Evolutionary conservation across 2,888 invertebrate species (phyloP).

Genomic region (Anarsia innoxiella): DNA sequence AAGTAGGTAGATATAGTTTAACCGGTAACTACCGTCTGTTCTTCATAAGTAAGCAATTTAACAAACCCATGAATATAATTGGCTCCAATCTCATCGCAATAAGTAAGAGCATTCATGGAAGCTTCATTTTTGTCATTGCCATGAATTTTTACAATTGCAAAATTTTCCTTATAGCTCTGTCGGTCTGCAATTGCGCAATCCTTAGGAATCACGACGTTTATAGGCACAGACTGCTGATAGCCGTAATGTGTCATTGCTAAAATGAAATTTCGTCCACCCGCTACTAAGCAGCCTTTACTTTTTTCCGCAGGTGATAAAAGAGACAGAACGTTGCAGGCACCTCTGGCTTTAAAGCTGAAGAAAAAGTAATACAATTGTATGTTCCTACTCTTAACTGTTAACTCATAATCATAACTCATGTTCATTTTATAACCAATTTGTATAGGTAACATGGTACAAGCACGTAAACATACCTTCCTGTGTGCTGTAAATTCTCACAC

Average conservation of each 20-base stretch:
- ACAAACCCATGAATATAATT: constrained; percentile 36
- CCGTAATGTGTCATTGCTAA: constrained; percentile 40
- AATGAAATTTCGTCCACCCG: constrained; percentile 38
- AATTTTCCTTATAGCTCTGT: constrained; percentile 36
- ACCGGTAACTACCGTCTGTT: too few species aligned
- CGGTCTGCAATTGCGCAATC: constrained; percentile 35
- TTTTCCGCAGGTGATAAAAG: constrained; percentile 30
- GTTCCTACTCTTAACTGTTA: too few species aligned
- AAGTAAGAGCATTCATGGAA: constrained; percentile 35
- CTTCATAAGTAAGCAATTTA: too few species aligned
- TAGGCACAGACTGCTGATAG: constrained; percentile 33
- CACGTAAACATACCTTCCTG: constrained; percentile 89
- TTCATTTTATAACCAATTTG: too few species aligned
- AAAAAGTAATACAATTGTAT: too few species aligned
- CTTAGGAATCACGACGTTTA: constrained; percentile 38
- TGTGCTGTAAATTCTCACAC: constrained; percentile 87
- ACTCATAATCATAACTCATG: too few species aligned
- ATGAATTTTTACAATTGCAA: constrained; percentile 35
- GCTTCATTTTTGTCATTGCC: constrained; percentile 38
- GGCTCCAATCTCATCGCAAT: constrained; percentile 36
- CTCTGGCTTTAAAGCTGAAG: constrained; percentile 42
- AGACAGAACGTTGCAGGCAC: constrained; percentile 34
- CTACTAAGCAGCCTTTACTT: constrained; percentile 37
- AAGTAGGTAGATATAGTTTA: too few species aligned
- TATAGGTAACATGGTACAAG: too few species aligned